Conservation (phyloP, 2,888 invertebrate genomes). For the Caenorhabditis sinica region DNA sequence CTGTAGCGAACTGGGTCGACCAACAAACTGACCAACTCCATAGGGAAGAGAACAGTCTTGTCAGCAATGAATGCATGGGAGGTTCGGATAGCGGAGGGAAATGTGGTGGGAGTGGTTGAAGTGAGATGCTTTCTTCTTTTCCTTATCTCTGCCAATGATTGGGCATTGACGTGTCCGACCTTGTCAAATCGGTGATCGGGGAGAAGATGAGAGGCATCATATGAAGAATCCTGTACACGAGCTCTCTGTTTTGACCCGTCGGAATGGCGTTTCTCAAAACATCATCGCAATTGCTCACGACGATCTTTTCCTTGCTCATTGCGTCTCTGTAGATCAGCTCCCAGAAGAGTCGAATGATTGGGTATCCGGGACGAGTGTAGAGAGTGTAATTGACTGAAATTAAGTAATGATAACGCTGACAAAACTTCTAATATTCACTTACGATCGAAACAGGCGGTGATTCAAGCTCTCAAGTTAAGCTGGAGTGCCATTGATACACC, state of each 20-base stretch:
- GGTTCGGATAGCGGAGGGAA: slow-evolving; percentile 27
- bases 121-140: too few relatives aligned
- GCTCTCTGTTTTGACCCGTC: background rate
- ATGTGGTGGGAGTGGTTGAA: background rate
- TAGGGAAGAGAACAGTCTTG: background rate
- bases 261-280: background rate
- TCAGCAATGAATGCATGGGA: slow-evolving; percentile 10
- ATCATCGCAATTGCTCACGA: background rate
- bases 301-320: slow-evolving; percentile 7
- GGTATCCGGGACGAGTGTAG: slow-evolving; percentile 35
- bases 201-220: slow-evolving; percentile 11
- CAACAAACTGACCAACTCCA: slow-evolving; percentile 23
- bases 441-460: slow-evolving; percentile 33
- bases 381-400: slow-evolving; percentile 28
- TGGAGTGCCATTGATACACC: slow-evolving; percentile 30
- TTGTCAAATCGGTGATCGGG: background rate
- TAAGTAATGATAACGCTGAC: background rate
- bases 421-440: background rate
- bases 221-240: background rate
- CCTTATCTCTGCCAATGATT: too few relatives aligned
- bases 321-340: background rate
- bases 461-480: slow-evolving; percentile 19
- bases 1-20: slow-evolving; percentile 9
- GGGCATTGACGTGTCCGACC: background rate
- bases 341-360: slow-evolving; percentile 32